Conservation (phyloP, 2,113 vertebrate species). For the Saccopteryx leptura region DNA sequence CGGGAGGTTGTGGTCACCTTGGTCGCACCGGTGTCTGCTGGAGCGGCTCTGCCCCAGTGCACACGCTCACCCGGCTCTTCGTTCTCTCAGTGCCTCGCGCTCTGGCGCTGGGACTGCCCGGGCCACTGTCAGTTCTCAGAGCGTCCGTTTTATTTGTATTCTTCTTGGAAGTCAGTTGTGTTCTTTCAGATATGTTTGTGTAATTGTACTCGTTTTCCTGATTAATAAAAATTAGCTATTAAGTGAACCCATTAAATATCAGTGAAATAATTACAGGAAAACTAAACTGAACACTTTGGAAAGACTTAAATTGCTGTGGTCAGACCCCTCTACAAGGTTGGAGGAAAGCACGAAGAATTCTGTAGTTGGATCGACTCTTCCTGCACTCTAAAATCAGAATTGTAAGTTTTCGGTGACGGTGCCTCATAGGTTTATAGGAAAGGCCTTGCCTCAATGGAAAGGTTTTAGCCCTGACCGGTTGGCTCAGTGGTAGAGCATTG, state of each 20-base stretch:
- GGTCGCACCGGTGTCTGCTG: not conserved
- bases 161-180: constrained; percentile 23
- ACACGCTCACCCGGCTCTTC: rapidly evolving
- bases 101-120: not conserved
- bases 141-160: not conserved
- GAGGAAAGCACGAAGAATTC: not conserved
- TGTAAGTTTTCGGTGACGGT: not conserved
- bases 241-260: not conserved
- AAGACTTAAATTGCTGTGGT: not conserved
- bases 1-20: not conserved
- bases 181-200: constrained; percentile 10
- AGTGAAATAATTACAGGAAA: constrained; percentile 39
- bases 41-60: too few relatives aligned
- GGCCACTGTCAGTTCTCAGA: too few relatives aligned
- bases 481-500: too few relatives aligned
- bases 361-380: not conserved
- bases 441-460: not conserved
- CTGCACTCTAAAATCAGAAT: not conserved
- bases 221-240: constrained; percentile 43
- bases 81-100: too few relatives aligned
- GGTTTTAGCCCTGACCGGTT: too few relatives aligned
- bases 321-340: not conserved
- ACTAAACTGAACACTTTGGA: not conserved
- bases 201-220: not conserved
- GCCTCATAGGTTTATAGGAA: not conserved